These are phyloP conservation scores for Pagetopsis macropterus DNA, from an alignment of 2,797 vertebrate species.

Conservation along the genomic window DNA sequence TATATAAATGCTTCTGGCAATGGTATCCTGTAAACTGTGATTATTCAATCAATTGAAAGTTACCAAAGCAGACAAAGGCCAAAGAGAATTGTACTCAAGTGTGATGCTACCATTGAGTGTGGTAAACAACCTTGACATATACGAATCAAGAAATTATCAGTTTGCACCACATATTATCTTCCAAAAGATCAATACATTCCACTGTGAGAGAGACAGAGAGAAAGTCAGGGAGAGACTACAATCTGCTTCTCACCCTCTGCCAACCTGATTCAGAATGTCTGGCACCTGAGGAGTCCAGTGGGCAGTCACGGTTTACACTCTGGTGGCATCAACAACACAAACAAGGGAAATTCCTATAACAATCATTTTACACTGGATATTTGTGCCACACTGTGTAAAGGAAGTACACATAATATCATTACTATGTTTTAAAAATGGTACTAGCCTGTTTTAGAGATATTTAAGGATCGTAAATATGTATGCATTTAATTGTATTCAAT, in stretches of 20 bases:
- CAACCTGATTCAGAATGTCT: slow-evolving; percentile 36
- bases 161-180: slow-evolving; percentile 30
- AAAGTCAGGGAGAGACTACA: slow-evolving; percentile 20
- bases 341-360: background rate
- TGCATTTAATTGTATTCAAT: background rate
- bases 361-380: background rate
- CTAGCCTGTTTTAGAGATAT: background rate
- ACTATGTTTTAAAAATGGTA: too few relatives aligned
- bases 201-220: slow-evolving; percentile 15
- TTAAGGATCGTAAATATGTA: background rate
- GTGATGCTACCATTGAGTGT: background rate
- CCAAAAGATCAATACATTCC: slow-evolving; percentile 18
- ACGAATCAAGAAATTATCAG: slow-evolving; percentile 4
- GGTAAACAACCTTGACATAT: slow-evolving; percentile 30
- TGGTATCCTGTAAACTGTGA: background rate
- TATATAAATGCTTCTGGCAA: too few relatives aligned
- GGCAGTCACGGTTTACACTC: slow-evolving; percentile 24
- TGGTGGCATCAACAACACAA: slow-evolving; percentile 14
- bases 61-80: background rate
- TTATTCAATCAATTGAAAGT: background rate
- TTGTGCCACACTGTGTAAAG: background rate
- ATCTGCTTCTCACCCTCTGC: slow-evolving; percentile 30
- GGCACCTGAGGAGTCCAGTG: slow-evolving; percentile 21
- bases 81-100: background rate
- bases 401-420: background rate